Conservation (phyloP, 2,888 invertebrate species). For the Agriopis leucophaearia region DNA sequence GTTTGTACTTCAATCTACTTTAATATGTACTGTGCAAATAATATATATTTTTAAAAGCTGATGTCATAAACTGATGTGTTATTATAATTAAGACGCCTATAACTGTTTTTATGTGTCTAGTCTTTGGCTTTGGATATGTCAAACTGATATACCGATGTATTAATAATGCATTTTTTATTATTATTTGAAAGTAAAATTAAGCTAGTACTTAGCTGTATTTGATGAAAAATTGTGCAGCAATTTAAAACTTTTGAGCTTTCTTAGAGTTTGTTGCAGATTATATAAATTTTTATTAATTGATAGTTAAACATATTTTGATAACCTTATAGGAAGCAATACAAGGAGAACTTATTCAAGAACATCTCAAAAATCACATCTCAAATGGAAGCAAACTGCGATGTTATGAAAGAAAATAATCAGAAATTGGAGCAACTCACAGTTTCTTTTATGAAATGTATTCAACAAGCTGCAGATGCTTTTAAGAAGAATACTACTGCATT, state of each 20-base stretch:
- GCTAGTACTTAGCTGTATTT: too few relatives aligned
- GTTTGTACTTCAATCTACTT: background rate
- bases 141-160: too few relatives aligned
- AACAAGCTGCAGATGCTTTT: background rate
- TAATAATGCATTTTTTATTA: too few relatives aligned
- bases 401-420: conserved; percentile 1
- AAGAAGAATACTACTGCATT: background rate
- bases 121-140: too few relatives aligned
- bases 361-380: background rate
- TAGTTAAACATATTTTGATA: background rate
- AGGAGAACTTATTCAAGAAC: background rate
- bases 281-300: too few relatives aligned
- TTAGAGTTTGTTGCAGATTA: too few relatives aligned
- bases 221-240: too few relatives aligned
- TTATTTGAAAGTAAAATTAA: too few relatives aligned
- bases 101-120: too few relatives aligned
- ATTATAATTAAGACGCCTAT: too few relatives aligned
- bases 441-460: background rate
- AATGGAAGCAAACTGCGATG: background rate
- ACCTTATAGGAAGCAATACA: background rate
- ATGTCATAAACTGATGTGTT: too few relatives aligned
- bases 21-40: background rate
- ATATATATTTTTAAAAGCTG: background rate
- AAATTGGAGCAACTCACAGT: background rate
- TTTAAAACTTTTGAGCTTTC: too few relatives aligned